Conservation (phyloP, 2,113 vertebrate species). For the Nibea coibor region DNA sequence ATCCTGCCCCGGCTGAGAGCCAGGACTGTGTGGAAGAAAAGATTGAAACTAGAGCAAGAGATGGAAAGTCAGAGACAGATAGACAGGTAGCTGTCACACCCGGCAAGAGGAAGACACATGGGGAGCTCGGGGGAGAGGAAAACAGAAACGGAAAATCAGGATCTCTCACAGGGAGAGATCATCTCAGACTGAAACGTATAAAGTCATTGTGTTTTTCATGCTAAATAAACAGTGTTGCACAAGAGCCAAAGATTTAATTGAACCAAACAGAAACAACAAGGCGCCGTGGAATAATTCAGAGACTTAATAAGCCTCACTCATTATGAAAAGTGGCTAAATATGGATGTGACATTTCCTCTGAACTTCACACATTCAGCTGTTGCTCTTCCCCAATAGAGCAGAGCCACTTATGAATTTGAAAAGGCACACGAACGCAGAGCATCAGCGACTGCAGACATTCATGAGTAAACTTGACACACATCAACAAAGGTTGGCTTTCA, state of each 20-base stretch:
- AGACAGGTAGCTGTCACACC: conserved; percentile 1
- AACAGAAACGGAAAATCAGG: conserved; percentile 59
- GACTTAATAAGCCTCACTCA: conserved; percentile 61
- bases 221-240: conserved; percentile 24
- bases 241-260: conserved; percentile 49
- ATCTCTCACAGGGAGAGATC: conserved; percentile 32
- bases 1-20: conserved; percentile 8
- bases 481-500: background rate
- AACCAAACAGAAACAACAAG: conserved; percentile 43
- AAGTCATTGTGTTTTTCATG: conserved; percentile 12
- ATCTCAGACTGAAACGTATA: conserved; percentile 29
- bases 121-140: conserved; percentile 17
- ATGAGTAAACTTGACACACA: conserved; percentile 6
- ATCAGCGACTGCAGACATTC: background rate
- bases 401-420: conserved; percentile 9
- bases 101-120: conserved; percentile 17
- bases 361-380: conserved; percentile 37
- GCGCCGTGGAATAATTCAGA: conserved; percentile 14
- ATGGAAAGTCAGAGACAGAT: conserved; percentile 63
- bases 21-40: conserved; percentile 22
- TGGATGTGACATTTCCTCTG: conserved; percentile 53
- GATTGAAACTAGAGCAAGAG: conserved; percentile 34
- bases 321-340: conserved; percentile 67
- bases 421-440: background rate
- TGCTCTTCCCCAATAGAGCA: background rate